Percentiles rank a stretch among this genome's conserved stretches.
These are phyloP conservation scores for Forficula auricularia DNA, from an alignment of 1,140 invertebrate genomes.

Conservation along the genomic window DNA sequence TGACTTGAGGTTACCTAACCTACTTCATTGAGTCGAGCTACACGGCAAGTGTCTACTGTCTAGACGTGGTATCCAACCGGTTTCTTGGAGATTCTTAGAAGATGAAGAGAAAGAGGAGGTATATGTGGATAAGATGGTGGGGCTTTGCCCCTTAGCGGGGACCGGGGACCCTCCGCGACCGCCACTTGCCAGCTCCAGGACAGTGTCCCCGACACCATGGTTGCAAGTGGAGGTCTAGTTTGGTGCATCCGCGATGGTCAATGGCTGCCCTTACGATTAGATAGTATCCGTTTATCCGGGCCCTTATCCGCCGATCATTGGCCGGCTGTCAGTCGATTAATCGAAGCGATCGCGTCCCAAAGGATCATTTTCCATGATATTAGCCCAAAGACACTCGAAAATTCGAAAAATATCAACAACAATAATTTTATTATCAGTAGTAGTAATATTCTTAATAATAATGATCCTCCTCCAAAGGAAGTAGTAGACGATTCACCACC, in stretches of 20 bases:
- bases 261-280: conserved; percentile 40
- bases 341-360: conserved; percentile 36
- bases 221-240: conserved; percentile 34
- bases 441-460: too few relatives aligned
- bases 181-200: too few relatives aligned
- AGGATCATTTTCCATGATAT: conserved; percentile 32
- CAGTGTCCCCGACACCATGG: background rate
- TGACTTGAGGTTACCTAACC: too few relatives aligned
- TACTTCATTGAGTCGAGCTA: background rate
- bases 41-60: background rate
- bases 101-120: conserved; percentile 1
- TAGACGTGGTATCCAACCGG: background rate
- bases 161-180: too few relatives aligned
- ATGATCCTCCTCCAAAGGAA: too few relatives aligned
- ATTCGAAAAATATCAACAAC: too few relatives aligned
- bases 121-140: background rate
- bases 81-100: conserved; percentile 1
- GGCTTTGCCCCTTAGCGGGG: background rate
- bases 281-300: conserved; percentile 39
- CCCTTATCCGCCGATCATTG: conserved; percentile 39
- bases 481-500: too few relatives aligned
- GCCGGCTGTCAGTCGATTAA: conserved; percentile 38
- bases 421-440: too few relatives aligned
- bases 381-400: too few relatives aligned
- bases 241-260: conserved; percentile 44